These are phyloP conservation scores for Columba livia DNA, from an alignment of 2,113 vertebrate species.

Conservation along the genomic window DNA sequence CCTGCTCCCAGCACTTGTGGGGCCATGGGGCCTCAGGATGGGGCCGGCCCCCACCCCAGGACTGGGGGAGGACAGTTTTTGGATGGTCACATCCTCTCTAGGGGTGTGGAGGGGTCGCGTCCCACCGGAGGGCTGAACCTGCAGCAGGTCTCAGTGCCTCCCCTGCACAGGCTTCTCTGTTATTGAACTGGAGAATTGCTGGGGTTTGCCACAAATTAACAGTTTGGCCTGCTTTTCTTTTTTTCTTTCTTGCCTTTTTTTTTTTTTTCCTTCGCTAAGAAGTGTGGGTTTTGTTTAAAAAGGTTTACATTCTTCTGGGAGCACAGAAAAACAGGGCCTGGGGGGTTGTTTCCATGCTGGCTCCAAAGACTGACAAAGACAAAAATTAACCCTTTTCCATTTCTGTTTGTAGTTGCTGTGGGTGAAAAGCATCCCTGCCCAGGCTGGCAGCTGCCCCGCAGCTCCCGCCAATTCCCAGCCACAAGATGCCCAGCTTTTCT, in stretches of 20 bases:
- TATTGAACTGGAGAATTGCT: not conserved
- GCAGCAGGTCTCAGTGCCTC: not conserved
- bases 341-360: not conserved
- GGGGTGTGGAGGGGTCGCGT: accelerated
- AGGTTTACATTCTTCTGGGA: constrained; percentile 50
- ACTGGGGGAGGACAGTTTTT: not conserved
- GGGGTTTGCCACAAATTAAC: not conserved
- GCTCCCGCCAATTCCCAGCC: accelerated
- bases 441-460: not conserved
- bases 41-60: accelerated
- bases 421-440: not conserved
- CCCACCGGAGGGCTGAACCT: not conserved
- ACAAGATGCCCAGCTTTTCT: not conserved
- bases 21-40: accelerated
- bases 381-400: constrained; percentile 16
- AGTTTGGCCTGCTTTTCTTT: not conserved
- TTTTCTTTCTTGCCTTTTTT: not conserved
- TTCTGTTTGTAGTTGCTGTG: not conserved
- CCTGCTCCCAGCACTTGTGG: accelerated
- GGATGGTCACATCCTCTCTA: not conserved
- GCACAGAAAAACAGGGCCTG: not conserved
- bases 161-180: not conserved
- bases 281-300: not conserved
- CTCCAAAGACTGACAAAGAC: not conserved
- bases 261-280: not conserved